Evolutionary conservation across 2,797 vertebrate genomes (phyloP), one percentile per base, ranked within the genome.

Genomic region (Amblyraja radiata): DNA sequence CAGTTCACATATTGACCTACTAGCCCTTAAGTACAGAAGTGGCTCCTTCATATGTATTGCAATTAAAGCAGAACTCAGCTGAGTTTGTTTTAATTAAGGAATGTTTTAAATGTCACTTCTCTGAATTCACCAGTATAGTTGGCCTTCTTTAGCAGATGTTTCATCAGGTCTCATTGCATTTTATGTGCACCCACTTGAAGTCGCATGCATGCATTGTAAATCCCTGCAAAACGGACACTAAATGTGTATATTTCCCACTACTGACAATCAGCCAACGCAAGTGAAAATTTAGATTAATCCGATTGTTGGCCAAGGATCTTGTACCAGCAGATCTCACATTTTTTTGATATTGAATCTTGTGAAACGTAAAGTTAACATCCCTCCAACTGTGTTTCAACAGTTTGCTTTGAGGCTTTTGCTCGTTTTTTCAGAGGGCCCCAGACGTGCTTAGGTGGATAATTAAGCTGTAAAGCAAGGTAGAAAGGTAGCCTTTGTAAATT

Each of bases 401-500:
- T 74, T 74, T 74, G 14, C 39, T 54, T 28, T 92, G 14, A 68
- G 73, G 46, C 39, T 76, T 54, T 74, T n/a, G 23, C 11, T 54
- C 58, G 36, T 39, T 39, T 36, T 90, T 95, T 95, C 96, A 96
- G 96, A 95, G 95, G 95, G 96, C 96, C 96, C 95, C 95, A 96
- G 96, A 95, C 96, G 95, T 96, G 97, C 98, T 98, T 98, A 96
- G 95, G 98, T 99, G 98, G 99, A 99, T 99, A 97, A 99, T 99
- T 99, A 99, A 99, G 98, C 98, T 95, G 96, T 95, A 96, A 94
- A 94, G 96, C 97, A 97, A 98, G 98, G 98, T 99, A 98, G 99
- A 98, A 99, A 99, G 96, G 98, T 97, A 98, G 99, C 98, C 99
- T 99, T 99, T 99, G 98, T 98, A 97, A 97, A 98, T 95, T 96